Evolutionary conservation across 2,888 invertebrate genomes (phyloP).

Genomic region (Blastobasis lacticolella): DNA sequence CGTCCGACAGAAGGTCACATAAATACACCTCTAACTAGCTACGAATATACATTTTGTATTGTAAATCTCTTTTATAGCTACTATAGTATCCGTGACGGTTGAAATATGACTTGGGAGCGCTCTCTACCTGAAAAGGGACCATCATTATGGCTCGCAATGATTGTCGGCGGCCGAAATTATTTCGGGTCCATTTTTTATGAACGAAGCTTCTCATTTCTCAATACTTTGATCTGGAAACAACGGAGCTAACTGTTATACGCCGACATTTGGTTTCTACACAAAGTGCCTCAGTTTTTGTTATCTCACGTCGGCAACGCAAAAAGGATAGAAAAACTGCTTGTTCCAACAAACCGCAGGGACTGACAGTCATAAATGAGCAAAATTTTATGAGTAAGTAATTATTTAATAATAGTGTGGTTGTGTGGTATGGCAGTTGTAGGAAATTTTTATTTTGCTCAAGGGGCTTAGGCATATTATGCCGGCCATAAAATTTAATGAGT

Average conservation of each 20-base stretch:
- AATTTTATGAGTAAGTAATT: conserved; percentile 22
- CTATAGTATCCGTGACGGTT: conserved; percentile 61
- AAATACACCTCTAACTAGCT: conserved; percentile 57
- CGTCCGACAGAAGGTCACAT: conserved; percentile 61
- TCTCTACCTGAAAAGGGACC: conserved; percentile 69
- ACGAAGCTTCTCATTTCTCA: conserved; percentile 34
- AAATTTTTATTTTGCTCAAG: conserved; percentile 1
- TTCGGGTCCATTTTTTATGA: conserved; percentile 44
- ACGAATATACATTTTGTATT: conserved; percentile 58
- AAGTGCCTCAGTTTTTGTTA: conserved; percentile 35
- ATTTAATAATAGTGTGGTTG: conserved; percentile 14
- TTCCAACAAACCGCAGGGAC: conserved; percentile 40
- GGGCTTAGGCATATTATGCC: not conserved
- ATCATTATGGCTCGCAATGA: conserved; percentile 62
- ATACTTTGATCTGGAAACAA: conserved; percentile 49
- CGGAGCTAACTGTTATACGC: conserved; percentile 42
- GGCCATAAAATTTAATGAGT: conserved; percentile 3
- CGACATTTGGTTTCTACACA: conserved; percentile 35
- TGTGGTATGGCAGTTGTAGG: conserved; percentile 21
- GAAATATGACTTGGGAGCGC: conserved; percentile 67
- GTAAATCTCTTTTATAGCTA: conserved; percentile 69
- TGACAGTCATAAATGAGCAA: conserved; percentile 25
- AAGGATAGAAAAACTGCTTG: conserved; percentile 25
- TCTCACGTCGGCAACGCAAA: conserved; percentile 36
- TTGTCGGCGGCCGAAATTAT: conserved; percentile 66